Percentiles rank a stretch among this genome's conserved stretches.
Conservation (phyloP, 2,888 invertebrate species). For the Ennomos erosarius region DNA sequence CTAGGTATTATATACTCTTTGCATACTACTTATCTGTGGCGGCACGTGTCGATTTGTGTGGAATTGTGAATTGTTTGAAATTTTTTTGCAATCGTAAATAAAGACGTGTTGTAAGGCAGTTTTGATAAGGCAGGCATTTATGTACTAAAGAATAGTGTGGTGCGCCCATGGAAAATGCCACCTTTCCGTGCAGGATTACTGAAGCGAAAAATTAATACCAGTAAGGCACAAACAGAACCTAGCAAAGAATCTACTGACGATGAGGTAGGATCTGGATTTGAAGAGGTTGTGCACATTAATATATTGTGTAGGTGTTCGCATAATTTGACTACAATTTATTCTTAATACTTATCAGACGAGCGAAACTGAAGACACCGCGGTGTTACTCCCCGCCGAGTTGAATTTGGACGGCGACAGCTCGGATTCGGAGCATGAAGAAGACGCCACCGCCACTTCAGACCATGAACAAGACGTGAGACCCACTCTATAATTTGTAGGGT, state of each 20-base stretch:
- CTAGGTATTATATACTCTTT: too few relatives aligned
- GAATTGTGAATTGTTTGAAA: too few relatives aligned
- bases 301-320: too few relatives aligned
- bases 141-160: too few relatives aligned
- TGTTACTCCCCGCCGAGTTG: slow-evolving; percentile 59
- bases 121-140: too few relatives aligned
- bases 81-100: too few relatives aligned
- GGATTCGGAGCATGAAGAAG: slow-evolving; percentile 76
- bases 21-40: too few relatives aligned
- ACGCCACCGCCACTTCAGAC: slow-evolving; percentile 70
- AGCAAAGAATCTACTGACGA: slow-evolving; percentile 42
- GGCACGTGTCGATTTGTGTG: too few relatives aligned
- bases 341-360: slow-evolving; percentile 36
- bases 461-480: slow-evolving; percentile 73
- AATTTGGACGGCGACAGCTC: slow-evolving; percentile 62
- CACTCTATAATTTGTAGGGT: too few relatives aligned
- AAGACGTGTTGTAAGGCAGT: too few relatives aligned
- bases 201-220: slow-evolving; percentile 64
- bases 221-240: slow-evolving; percentile 37
- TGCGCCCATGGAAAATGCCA: slow-evolving; percentile 61
- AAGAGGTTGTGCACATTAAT: slow-evolving; percentile 14
- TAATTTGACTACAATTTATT: too few relatives aligned
- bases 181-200: slow-evolving; percentile 69
- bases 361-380: slow-evolving; percentile 49
- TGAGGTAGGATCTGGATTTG: slow-evolving; percentile 44